Base-by-base conservation (phyloP, 2,888 invertebrate genomes). In the Oxyscelio sp. region DNA sequence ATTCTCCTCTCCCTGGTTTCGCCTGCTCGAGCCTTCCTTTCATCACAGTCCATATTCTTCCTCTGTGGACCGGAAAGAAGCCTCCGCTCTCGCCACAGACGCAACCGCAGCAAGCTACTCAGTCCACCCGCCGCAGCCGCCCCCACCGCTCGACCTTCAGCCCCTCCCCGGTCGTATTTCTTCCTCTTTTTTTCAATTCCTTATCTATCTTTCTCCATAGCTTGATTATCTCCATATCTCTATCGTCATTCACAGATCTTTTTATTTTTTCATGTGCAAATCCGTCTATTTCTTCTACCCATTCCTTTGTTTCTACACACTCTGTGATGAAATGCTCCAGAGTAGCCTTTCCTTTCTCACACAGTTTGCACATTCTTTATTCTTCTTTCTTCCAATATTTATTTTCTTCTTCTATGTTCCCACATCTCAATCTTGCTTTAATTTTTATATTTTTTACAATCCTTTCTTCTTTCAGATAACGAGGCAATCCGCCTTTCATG, bases 351-450 rank as follows among this genome's bases (percentile, higher is more conserved):
- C 15, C 21, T 38, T 38, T 27, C 8, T 38, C 40, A n/a, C 66
- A 68, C 13, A 68, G 2, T n/a, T 22, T 31, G 38, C 52, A 68
- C 11, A 21, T 8, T 31, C 22, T 48, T 2, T 54, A 17, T 3
- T 34, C 27, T n/a, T 68, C 66, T 13, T 54, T 24, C 15, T 38
- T 2, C 65, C 54, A 65, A 43, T 31, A 65, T 27, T 54, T 15
- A 50, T 73, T n/a, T n/a, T n/a, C n/a, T n/a, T n/a, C n/a, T n/a
- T n/a, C n/a, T n/a, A n/a, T n/a, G n/a, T n/a, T n/a, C 4, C 74
- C 65, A 24, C 74, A 75, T 45, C 66, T 75, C 6, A 75, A 13
- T 31, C 54, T 77, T n/a, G 68, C 75, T n/a, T 56, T 73, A 38
- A 45, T 48, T 4, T 50, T 63, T 38, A 63, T 54, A 0, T 73